phyloP scores from a whole-genome alignment of 2,113 vertebrate genomes.

The Oncorhynchus nerka region DNA sequence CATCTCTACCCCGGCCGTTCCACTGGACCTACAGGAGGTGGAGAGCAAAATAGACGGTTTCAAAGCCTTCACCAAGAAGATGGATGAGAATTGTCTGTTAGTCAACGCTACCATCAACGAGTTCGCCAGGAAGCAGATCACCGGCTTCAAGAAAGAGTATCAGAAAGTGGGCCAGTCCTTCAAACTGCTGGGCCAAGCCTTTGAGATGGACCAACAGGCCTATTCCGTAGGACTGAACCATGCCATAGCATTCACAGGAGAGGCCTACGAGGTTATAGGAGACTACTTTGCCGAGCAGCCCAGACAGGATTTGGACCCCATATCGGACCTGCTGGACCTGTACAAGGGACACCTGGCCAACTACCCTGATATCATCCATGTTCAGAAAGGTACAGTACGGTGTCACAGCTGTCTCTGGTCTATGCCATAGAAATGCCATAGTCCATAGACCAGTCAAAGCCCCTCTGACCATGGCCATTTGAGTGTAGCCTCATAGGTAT shows the following conservation, averaged over 20 bases:
- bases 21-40: slow-evolving; percentile 92
- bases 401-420: background rate
- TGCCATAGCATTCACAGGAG: slow-evolving; percentile 90
- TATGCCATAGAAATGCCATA: too few relatives aligned
- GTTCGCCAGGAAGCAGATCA: slow-evolving; percentile 91
- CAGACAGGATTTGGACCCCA: slow-evolving; percentile 90
- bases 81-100: slow-evolving; percentile 91
- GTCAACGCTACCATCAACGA: slow-evolving; percentile 89
- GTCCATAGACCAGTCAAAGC: background rate
- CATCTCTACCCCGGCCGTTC: slow-evolving; percentile 81
- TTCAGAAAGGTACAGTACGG: slow-evolving; percentile 89
- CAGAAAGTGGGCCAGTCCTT: slow-evolving; percentile 95
- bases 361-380: slow-evolving; percentile 97
- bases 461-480: too few relatives aligned
- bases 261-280: slow-evolving; percentile 89
- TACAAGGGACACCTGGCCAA: slow-evolving; percentile 97
- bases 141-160: slow-evolving; percentile 96
- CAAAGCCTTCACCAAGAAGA: slow-evolving; percentile 91
- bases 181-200: slow-evolving; percentile 86
- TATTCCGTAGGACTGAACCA: slow-evolving; percentile 87
- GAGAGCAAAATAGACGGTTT: slow-evolving; percentile 93
- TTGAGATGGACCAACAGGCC: slow-evolving; percentile 92
- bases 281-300: slow-evolving; percentile 96
- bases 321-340: slow-evolving; percentile 92
- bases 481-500: too few relatives aligned